A percentile compares a stretch with the other conserved stretches of the same genome.
Evolutionary conservation across 2,888 invertebrate species (phyloP).

Genomic region (Xiphydria camelus): DNA sequence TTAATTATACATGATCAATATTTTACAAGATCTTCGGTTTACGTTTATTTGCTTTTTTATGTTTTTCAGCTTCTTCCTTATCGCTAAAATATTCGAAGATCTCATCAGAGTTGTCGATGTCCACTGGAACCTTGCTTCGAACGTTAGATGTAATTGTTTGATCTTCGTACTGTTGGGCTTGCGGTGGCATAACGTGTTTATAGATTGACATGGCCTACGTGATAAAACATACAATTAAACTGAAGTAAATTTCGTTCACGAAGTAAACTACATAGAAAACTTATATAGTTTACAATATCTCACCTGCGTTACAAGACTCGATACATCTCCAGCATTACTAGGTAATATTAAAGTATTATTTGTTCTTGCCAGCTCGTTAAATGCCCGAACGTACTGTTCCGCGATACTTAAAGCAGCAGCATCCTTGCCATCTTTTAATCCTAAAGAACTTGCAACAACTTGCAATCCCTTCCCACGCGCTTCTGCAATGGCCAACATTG

Average conservation of each 20-base stretch:
- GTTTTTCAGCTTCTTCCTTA: conserved; percentile 51
- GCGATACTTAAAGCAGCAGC: conserved; percentile 93
- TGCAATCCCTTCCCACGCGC: conserved; percentile 85
- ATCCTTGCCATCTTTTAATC: conserved; percentile 73
- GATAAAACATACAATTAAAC: conserved; percentile 15
- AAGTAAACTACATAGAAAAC: neutral
- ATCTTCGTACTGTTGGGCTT: conserved; percentile 2
- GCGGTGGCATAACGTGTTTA: conserved; percentile 48
- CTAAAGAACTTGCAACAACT: conserved; percentile 72
- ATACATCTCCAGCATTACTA: conserved; percentile 82
- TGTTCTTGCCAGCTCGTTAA: conserved; percentile 88
- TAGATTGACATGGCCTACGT: conserved; percentile 58
- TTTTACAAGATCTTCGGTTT: conserved; percentile 25
- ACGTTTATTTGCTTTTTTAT: conserved; percentile 21
- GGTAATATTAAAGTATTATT: conserved; percentile 95
- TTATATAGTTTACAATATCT: neutral
- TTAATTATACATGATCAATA: neutral
- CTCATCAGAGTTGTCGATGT: conserved; percentile 35
- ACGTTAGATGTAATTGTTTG: conserved; percentile 1
- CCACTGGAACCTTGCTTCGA: conserved; percentile 14
- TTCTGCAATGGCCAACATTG: conserved; percentile 86
- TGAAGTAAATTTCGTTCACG: neutral
- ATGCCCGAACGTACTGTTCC: conserved; percentile 94
- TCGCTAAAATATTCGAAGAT: conserved; percentile 55
- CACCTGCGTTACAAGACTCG: conserved; percentile 80